phyloP scores from a whole-genome alignment of 2,113 vertebrate species.

The Antennarius striatus region DNA sequence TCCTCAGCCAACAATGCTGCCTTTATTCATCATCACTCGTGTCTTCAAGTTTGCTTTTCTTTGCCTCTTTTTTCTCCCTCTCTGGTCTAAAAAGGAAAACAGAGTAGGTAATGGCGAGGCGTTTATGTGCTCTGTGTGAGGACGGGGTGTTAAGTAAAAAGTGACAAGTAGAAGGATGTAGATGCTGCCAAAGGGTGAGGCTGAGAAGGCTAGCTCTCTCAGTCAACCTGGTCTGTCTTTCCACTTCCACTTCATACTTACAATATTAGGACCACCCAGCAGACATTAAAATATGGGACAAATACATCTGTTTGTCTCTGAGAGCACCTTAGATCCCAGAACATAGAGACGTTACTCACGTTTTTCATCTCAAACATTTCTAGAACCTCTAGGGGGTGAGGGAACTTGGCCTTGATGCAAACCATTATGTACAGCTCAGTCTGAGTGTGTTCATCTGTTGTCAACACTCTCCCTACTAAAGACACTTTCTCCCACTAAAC shows the following conservation, averaged over 20 bases:
- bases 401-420: slow-evolving; percentile 9
- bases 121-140: slow-evolving; percentile 59
- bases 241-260: slow-evolving; percentile 41
- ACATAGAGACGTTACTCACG: not conserved
- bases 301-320: slow-evolving; percentile 7
- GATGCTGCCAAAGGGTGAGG: slow-evolving; percentile 62
- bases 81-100: slow-evolving; percentile 62
- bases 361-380: too few relatives aligned
- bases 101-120: slow-evolving; percentile 70
- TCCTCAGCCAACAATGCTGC: slow-evolving; percentile 66
- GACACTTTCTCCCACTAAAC: slow-evolving; percentile 48
- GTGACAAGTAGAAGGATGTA: slow-evolving; percentile 62
- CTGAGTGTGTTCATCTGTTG: slow-evolving; percentile 24
- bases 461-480: slow-evolving; percentile 28
- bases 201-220: slow-evolving; percentile 24
- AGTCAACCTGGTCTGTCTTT: slow-evolving; percentile 25
- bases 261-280: slow-evolving; percentile 46
- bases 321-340: not conserved
- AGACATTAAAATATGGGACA: slow-evolving; percentile 10
- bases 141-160: slow-evolving; percentile 58
- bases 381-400: slow-evolving; percentile 6
- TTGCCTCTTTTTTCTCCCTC: slow-evolving; percentile 61
- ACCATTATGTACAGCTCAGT: not conserved
- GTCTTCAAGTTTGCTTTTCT: slow-evolving; percentile 66
- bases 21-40: slow-evolving; percentile 60